phyloP scores from a whole-genome alignment of 1,140 invertebrate genomes.

The Helicoverpa armigera region DNA sequence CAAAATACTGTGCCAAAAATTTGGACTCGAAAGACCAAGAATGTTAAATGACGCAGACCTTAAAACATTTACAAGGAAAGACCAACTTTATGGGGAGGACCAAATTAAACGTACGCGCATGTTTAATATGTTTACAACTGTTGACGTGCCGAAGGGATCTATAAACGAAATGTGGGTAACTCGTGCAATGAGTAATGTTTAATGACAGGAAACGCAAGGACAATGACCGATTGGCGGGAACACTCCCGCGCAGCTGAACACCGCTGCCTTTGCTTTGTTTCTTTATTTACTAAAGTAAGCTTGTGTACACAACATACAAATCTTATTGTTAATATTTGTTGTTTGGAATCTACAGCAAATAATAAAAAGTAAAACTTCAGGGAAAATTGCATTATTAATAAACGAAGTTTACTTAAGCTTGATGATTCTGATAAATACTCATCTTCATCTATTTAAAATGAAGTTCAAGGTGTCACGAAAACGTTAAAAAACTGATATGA shows the following conservation, averaged over 20 bases:
- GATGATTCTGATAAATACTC: neutral
- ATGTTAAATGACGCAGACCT: slow-evolving; percentile 10
- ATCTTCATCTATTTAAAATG: neutral
- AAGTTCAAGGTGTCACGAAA: slow-evolving; percentile 24
- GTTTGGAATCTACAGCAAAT: neutral
- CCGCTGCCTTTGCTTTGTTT: slow-evolving; percentile 48
- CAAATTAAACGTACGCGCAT: neutral
- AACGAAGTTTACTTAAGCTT: neutral
- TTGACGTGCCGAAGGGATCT: slow-evolving; percentile 20
- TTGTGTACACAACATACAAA: slow-evolving; percentile 23
- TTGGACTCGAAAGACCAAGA: slow-evolving; percentile 21
- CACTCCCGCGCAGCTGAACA: slow-evolving; percentile 58
- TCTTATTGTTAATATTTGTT: slow-evolving; percentile 30
- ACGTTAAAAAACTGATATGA: slow-evolving; percentile 35
- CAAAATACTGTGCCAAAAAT: neutral
- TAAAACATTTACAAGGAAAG: slow-evolving; percentile 1
- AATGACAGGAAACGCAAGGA: slow-evolving; percentile 58
- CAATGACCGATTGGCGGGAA: slow-evolving; percentile 66
- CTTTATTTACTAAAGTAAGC: slow-evolving; percentile 45
- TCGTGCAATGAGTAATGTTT: slow-evolving; percentile 54
- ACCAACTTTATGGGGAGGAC: neutral
- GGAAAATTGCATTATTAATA: neutral
- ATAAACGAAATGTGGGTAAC: slow-evolving; percentile 50
- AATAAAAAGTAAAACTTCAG: slow-evolving; percentile 7
- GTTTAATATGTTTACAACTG: neutral